phyloP scores from a whole-genome alignment of 2,888 invertebrate genomes.

The Drosophila hamatofila region DNA sequence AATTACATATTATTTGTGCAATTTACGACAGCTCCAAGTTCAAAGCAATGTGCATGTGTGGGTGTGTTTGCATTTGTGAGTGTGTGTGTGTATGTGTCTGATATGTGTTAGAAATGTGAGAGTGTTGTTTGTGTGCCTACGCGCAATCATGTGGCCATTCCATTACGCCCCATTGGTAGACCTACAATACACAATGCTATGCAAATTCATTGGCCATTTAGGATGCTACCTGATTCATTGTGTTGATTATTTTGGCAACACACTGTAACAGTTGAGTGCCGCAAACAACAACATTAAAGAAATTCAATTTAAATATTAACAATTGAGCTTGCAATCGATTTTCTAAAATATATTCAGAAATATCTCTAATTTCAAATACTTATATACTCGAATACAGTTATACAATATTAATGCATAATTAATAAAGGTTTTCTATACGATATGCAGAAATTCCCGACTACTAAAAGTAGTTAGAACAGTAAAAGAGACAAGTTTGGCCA shows the following conservation, averaged over 20 bases:
- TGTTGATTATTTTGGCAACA: neutral
- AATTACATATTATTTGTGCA: conserved; percentile 52
- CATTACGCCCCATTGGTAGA: conserved; percentile 3
- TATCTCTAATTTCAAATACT: no score
- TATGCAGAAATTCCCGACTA: no score
- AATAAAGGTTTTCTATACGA: no score
- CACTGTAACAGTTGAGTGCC: conserved; percentile 17
- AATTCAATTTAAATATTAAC: no score
- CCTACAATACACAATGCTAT: conserved; percentile 17
- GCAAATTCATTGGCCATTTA: conserved; percentile 31
- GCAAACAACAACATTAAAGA: no score
- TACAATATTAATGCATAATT: no score
- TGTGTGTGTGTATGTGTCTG: neutral
- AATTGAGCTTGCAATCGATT: no score
- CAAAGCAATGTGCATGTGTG: conserved; percentile 15
- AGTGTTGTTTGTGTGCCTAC: neutral
- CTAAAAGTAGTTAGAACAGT: no score
- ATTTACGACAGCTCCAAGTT: conserved; percentile 15
- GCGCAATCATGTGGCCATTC: conserved; percentile 15
- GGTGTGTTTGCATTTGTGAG: conserved; percentile 1
- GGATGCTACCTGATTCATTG: conserved; percentile 12
- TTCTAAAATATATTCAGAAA: no score
- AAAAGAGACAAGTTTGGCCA: neutral
- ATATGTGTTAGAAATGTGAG: neutral
- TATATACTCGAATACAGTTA: no score